Evolutionary conservation across 2,797 vertebrate species (phyloP).

Genomic region (Knipowitschia caucasica): DNA sequence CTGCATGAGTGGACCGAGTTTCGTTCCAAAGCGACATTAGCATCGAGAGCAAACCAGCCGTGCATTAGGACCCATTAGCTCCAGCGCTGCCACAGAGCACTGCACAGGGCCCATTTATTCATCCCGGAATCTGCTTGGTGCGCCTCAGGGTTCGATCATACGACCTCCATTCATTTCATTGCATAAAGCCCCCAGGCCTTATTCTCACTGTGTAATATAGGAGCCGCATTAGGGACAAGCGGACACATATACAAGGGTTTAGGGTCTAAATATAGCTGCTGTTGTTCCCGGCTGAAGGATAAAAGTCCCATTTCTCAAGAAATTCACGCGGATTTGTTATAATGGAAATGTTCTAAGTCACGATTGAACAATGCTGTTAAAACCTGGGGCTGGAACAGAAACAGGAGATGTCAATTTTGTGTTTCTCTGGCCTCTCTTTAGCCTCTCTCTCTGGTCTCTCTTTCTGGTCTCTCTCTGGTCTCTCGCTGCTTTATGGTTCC

Average conservation of each 20-base stretch:
- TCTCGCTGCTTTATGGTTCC: no score
- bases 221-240: not conserved
- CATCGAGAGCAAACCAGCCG: slow-evolving; percentile 13
- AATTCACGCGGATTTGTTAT: not conserved
- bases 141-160: not conserved
- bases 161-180: not conserved
- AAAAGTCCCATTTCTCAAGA: not conserved
- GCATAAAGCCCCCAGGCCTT: not conserved
- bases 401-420: not conserved
- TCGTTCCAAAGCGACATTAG: slow-evolving; percentile 18
- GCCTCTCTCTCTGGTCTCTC: no score
- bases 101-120: not conserved
- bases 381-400: not conserved
- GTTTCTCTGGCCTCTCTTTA: no score
- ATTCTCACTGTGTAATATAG: slow-evolving; percentile 1
- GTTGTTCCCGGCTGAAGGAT: not conserved
- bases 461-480: no score
- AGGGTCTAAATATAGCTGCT: not conserved
- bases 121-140: not conserved
- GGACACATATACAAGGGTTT: not conserved
- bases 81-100: not conserved
- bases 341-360: not conserved
- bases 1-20: slow-evolving; percentile 22
- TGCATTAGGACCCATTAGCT: not conserved
- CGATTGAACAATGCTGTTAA: not conserved